Percentiles rank a stretch among this genome's conserved stretches.
Evolutionary conservation across 2,888 invertebrate species (phyloP).

Genomic region (Augochlorella aurata): DNA sequence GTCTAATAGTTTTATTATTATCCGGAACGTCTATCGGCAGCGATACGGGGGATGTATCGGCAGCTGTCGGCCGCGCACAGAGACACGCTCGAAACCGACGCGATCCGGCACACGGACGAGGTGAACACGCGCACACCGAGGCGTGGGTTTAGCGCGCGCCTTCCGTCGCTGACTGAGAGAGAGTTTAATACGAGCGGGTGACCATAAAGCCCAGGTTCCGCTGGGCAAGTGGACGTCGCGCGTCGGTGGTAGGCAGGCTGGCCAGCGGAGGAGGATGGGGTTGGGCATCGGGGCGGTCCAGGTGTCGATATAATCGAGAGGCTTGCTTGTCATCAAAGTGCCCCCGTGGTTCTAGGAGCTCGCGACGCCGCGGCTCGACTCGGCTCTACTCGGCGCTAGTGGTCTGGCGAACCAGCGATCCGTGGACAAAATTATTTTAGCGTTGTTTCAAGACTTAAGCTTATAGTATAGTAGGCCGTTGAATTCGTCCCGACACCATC

Average conservation of each 20-base stretch:
- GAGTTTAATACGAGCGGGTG: constrained; percentile 70
- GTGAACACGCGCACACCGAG: not conserved
- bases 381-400: too few relatives aligned
- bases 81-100: not conserved
- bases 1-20: constrained; percentile 60
- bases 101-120: not conserved
- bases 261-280: constrained; percentile 4
- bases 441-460: too few relatives aligned
- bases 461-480: too few relatives aligned
- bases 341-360: constrained; percentile 57
- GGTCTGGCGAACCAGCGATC: too few relatives aligned
- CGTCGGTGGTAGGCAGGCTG: not conserved
- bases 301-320: constrained; percentile 79
- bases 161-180: constrained; percentile 55
- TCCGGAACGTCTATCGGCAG: constrained; percentile 56
- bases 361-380: not conserved
- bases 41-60: constrained; percentile 61
- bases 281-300: constrained; percentile 62
- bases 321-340: constrained; percentile 76
- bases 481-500: too few relatives aligned
- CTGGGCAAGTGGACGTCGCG: constrained; percentile 47
- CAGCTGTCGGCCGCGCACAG: constrained; percentile 59
- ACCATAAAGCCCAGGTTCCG: constrained; percentile 66
- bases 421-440: too few relatives aligned
- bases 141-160: constrained; percentile 51